Conservation (phyloP, 2,888 invertebrate species). For the Entomobrya proxima region DNA sequence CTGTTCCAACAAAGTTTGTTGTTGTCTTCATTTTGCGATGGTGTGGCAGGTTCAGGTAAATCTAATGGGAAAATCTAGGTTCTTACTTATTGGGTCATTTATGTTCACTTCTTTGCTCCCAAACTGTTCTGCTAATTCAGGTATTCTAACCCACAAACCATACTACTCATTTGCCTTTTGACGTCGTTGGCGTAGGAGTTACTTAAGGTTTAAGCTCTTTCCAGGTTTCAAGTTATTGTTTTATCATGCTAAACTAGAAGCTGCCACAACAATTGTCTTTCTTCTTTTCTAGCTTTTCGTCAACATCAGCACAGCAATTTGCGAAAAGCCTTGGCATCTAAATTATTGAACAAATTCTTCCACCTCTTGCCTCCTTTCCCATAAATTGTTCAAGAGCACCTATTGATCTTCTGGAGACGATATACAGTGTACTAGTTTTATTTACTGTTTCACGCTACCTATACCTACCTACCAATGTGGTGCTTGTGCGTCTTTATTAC, state of each 20-base stretch:
- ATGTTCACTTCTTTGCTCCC: not conserved
- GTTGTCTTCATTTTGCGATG: constrained; percentile 21
- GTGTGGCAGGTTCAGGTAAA: not conserved
- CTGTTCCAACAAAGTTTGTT: not conserved
- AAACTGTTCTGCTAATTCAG: not conserved
- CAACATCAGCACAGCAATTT: constrained; percentile 17
- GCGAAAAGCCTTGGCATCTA: not conserved
- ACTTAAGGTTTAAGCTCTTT: not conserved
- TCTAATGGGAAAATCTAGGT: not conserved
- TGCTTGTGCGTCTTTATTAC: not conserved
- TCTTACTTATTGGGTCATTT: not conserved
- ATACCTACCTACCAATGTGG: too few relatives aligned
- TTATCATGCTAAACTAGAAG: not conserved
- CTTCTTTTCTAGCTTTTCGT: not conserved
- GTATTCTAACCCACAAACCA: not conserved
- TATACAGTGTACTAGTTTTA: too few relatives aligned
- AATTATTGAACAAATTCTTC: constrained; percentile 15
- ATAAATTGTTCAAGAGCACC: not conserved
- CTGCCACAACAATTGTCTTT: not conserved
- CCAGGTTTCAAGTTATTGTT: not conserved
- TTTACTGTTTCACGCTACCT: too few relatives aligned
- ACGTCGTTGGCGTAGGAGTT: not conserved
- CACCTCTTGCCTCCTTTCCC: not conserved
- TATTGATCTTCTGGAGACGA: not conserved
- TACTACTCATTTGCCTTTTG: not conserved